phyloP scores from a whole-genome alignment of 1,140 invertebrate genomes.

The Tachypleus tridentatus region DNA sequence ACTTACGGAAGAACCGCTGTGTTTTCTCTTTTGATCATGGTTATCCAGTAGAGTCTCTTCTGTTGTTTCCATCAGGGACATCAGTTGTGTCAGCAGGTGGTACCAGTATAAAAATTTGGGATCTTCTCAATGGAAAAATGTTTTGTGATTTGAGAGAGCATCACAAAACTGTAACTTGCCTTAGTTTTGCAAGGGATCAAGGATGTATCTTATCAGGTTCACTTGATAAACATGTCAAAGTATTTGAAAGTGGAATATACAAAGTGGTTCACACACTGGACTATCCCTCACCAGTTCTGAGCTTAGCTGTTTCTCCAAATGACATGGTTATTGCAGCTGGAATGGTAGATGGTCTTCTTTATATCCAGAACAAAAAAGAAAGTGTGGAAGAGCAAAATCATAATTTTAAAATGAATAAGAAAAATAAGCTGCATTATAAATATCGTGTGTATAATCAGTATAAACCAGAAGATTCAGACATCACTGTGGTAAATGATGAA shows the following conservation, averaged over 20 bases:
- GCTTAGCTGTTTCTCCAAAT: slow-evolving; percentile 60
- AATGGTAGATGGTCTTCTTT: slow-evolving; percentile 83
- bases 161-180: slow-evolving; percentile 84
- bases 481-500: too few relatives aligned
- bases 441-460: slow-evolving; percentile 36
- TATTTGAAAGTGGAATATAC: slow-evolving; percentile 78
- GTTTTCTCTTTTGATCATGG: slow-evolving; percentile 72
- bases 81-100: slow-evolving; percentile 84
- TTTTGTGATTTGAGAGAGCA: slow-evolving; percentile 66
- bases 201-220: slow-evolving; percentile 75
- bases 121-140: slow-evolving; percentile 69
- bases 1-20: slow-evolving; percentile 53
- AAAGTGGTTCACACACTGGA: slow-evolving; percentile 76
- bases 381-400: slow-evolving; percentile 28
- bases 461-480: too few relatives aligned
- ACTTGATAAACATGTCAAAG: slow-evolving; percentile 81
- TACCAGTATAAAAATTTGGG: slow-evolving; percentile 86
- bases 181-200: slow-evolving; percentile 62
- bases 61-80: slow-evolving; percentile 79
- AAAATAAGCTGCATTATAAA: slow-evolving; percentile 38
- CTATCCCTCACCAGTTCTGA: slow-evolving; percentile 80
- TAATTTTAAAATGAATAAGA: slow-evolving; percentile 29
- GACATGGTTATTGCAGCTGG: slow-evolving; percentile 77
- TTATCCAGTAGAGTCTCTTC: slow-evolving; percentile 73
- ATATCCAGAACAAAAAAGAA: slow-evolving; percentile 60